Conservation (phyloP, 2,797 vertebrate species). For the Pseudochromis fuscus region DNA sequence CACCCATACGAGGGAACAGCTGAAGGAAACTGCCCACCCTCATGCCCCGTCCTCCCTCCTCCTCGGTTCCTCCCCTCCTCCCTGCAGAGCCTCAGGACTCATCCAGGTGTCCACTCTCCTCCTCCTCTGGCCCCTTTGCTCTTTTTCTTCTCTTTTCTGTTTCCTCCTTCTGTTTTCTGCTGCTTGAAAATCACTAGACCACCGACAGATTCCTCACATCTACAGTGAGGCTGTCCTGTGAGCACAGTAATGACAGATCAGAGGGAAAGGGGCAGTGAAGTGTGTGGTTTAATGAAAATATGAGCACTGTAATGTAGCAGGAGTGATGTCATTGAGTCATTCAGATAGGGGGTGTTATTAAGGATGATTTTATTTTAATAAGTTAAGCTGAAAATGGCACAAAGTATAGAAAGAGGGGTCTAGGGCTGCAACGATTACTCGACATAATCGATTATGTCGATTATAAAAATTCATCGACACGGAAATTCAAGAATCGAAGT, state of each 20-base stretch:
- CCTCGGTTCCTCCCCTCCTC: constrained; percentile 58
- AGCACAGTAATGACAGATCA: too few species aligned
- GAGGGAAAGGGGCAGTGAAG: too few species aligned
- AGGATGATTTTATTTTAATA: too few species aligned
- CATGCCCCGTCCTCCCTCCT: constrained; percentile 50
- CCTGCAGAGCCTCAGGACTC: constrained; percentile 74
- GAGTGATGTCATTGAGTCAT: too few species aligned
- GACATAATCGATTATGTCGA: too few species aligned
- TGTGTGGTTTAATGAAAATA: background rate
- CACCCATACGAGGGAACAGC: constrained; percentile 75
- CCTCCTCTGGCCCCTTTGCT: constrained; percentile 47
- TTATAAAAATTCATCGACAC: too few species aligned
- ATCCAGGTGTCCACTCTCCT: constrained; percentile 79
- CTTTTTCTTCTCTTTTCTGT: constrained; percentile 22
- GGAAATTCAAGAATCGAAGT: too few species aligned
- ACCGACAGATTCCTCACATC: constrained; percentile 39
- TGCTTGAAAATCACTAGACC: constrained; percentile 37
- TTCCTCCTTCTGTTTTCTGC: constrained; percentile 21
- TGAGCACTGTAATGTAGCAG: too few species aligned
- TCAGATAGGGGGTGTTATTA: too few species aligned
- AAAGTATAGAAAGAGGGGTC: too few species aligned
- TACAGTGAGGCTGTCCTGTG: background rate
- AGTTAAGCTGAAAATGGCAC: too few species aligned
- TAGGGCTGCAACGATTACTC: too few species aligned
- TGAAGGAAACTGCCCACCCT: constrained; percentile 70